Percentiles rank a stretch among this genome's conserved stretches.
phyloP scores from a whole-genome alignment of 1,140 invertebrate species.

The Mizuhopecten yessoensis region DNA sequence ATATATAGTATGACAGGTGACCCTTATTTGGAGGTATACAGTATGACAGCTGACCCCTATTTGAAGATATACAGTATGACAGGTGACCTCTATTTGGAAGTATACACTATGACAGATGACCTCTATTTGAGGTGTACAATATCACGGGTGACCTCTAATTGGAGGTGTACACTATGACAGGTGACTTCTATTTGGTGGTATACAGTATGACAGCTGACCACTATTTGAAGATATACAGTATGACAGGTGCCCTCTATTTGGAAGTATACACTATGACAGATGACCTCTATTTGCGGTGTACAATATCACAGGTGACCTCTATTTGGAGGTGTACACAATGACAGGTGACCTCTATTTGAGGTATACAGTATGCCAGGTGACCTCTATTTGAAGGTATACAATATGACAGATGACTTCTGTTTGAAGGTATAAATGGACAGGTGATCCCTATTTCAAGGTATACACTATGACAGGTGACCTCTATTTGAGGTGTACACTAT shows the following conservation, averaged over 20 bases:
- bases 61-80: slow-evolving; percentile 1
- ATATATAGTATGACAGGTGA: not conserved
- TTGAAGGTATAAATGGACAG: not conserved
- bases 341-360: not conserved
- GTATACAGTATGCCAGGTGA: slow-evolving; percentile 7
- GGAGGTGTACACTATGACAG: slow-evolving; percentile 36
- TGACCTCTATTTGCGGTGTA: not conserved
- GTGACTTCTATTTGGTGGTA: not conserved
- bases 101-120: slow-evolving; percentile 4
- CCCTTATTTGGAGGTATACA: slow-evolving; percentile 6
- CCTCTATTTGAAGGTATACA: not conserved
- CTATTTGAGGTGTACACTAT: not conserved
- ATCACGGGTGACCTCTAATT: slow-evolving; percentile 3
- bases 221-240: not conserved
- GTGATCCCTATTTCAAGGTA: not conserved
- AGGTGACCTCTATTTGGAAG: not conserved
- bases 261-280: not conserved
- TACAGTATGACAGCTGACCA: slow-evolving; percentile 37
- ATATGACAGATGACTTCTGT: not conserved
- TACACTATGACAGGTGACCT: slow-evolving; percentile 41
- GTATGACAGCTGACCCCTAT: not conserved
- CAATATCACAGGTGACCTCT: not conserved
- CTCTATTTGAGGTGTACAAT: slow-evolving; percentile 37
- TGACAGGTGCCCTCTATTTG: not conserved
- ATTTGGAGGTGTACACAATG: not conserved